These are phyloP conservation scores for Oscheius sp. DNA, from an alignment of 2,888 invertebrate genomes.

Conservation along the genomic window DNA sequence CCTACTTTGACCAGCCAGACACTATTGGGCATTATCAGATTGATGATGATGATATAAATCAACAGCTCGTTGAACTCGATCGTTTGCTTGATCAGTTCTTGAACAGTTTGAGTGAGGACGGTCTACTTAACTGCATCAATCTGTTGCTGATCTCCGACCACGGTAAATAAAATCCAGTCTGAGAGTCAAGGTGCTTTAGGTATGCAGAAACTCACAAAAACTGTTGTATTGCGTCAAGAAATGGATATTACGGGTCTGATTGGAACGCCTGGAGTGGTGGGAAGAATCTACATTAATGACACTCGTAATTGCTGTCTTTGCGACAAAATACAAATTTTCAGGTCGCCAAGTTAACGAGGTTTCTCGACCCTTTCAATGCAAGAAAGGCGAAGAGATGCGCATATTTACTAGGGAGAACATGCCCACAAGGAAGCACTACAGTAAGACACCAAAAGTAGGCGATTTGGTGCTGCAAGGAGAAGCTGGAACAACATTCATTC, in stretches of 20 bases:
- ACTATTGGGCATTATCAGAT: slow-evolving; percentile 63
- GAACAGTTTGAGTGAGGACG: slow-evolving; percentile 51
- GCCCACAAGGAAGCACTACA: slow-evolving; percentile 63
- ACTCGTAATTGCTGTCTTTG: slow-evolving; percentile 34
- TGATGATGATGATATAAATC: slow-evolving; percentile 44
- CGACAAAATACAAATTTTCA: slow-evolving; percentile 20
- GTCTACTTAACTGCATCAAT: slow-evolving; percentile 67
- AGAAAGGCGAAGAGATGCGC: slow-evolving; percentile 50
- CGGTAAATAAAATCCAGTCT: slow-evolving; percentile 41
- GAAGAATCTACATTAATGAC: slow-evolving; percentile 60
- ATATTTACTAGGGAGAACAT: slow-evolving; percentile 57
- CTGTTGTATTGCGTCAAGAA: slow-evolving; percentile 55
- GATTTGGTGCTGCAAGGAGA: slow-evolving; percentile 66
- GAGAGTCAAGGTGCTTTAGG: slow-evolving; percentile 34
- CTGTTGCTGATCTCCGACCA: slow-evolving; percentile 68
- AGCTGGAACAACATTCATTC: slow-evolving; percentile 59
- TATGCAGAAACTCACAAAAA: slow-evolving; percentile 60
- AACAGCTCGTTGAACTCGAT: slow-evolving; percentile 54
- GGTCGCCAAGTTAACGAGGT: slow-evolving; percentile 40
- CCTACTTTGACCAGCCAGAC: slow-evolving; percentile 70
- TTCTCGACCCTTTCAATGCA: slow-evolving; percentile 58
- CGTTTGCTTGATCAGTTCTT: slow-evolving; percentile 60
- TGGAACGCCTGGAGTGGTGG: slow-evolving; percentile 61
- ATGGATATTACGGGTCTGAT: slow-evolving; percentile 53
- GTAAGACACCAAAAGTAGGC: slow-evolving; percentile 58